Evolutionary conservation across 2,888 invertebrate species (phyloP), one percentile per base, ranked within the genome.

Genomic region (Psylliodes chrysocephalus): DNA sequence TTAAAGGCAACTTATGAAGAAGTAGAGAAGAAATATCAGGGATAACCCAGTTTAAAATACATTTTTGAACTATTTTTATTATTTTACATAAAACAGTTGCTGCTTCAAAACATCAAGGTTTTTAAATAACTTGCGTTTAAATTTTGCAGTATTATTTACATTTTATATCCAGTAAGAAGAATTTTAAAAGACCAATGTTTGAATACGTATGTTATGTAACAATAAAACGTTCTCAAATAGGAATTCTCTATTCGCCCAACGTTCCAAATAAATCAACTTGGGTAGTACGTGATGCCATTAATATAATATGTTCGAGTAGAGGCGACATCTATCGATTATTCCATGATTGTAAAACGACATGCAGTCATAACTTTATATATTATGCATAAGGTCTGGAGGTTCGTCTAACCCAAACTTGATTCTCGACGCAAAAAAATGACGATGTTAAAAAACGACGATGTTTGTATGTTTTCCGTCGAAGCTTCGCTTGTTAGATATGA

Each of bases 351-450:
- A 55, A 49, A 62, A 60, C 38, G 54, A 40, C 59, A 52, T 56
- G 65, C 68, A 71, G 68, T 51, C 65, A 65, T 60, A 67, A 64
- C 62, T 67, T 63, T 42, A 68, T 68, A 65, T 65, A 72, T 72
- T 72, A 72, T 70, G 69, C 63, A 72, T 66, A 53, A 60, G 35
- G 71, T 69, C 69, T 71, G 69, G 55, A 22, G 59, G 40, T 25
- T 18, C 59, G 59, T 38, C 49, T 38, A 59, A 59, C 49, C 59
- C 49, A 30, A 33, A 38, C 38, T 46, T 22, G 18, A 46, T 44
- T 56, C 47, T 54, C 25, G 15, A n/a, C n/a, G n/a, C n/a, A n/a
- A n/a, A n/a, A n/a, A n/a, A n/a, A n/a, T n/a, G n/a, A n/a, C n/a
- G n/a, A n/a, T n/a, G n/a, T 12, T 7, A 49, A 25, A 49, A 46